Percentiles rank a stretch among this genome's conserved stretches.
phyloP scores from a whole-genome alignment of 2,888 invertebrate genomes.

The Apomyelois bistriatella region DNA sequence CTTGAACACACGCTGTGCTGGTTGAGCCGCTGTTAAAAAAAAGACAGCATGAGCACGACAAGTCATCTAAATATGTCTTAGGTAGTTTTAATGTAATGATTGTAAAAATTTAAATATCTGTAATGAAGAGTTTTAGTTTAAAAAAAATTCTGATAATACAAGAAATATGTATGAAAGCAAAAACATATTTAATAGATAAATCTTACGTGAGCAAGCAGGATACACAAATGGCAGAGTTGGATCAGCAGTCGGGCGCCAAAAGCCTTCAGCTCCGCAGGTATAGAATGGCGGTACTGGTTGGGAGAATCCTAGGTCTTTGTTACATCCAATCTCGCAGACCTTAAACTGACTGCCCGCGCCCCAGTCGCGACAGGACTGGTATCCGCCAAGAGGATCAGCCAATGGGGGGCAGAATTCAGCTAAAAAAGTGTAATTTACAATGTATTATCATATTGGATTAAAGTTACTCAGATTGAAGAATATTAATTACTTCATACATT shows the following conservation, averaged over 20 bases:
- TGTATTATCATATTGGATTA: background rate
- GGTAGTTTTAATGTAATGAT: too few relatives aligned
- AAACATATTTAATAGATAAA: too few relatives aligned
- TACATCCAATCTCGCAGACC: constrained; percentile 95
- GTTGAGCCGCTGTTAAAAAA: constrained; percentile 83
- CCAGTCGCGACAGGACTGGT: constrained; percentile 96
- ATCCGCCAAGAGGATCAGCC: constrained; percentile 94
- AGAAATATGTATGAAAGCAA: too few relatives aligned
- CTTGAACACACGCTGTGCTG: constrained; percentile 97
- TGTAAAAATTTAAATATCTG: too few relatives aligned
- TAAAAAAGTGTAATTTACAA: constrained; percentile 43
- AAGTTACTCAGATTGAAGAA: background rate
- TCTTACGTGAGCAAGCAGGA: constrained; percentile 93
- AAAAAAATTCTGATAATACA: too few relatives aligned
- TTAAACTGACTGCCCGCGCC: constrained; percentile 97
- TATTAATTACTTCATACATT: background rate
- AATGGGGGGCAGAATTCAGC: constrained; percentile 95
- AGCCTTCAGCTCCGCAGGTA: constrained; percentile 98
- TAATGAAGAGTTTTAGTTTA: too few relatives aligned
- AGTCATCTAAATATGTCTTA: too few relatives aligned
- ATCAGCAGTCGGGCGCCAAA: constrained; percentile 94
- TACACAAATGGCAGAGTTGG: constrained; percentile 91
- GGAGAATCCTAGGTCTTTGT: constrained; percentile 92
- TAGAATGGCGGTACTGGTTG: constrained; percentile 97
- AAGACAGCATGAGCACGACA: background rate